These are phyloP conservation scores for Eucera pruinosa DNA, from an alignment of 2,888 invertebrate species.

Conservation along the genomic window DNA sequence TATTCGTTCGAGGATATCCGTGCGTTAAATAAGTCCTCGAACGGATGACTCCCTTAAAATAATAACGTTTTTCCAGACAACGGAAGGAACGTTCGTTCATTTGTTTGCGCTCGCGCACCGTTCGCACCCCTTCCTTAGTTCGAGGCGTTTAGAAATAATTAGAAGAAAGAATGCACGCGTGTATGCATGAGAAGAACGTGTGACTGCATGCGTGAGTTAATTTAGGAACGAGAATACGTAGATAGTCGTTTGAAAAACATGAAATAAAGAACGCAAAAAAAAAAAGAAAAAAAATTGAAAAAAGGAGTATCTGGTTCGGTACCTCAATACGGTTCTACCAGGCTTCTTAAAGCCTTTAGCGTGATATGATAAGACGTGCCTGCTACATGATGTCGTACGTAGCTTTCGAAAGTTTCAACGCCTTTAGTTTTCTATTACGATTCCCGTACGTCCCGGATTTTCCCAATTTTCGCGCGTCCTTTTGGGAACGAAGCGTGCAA, in stretches of 20 bases:
- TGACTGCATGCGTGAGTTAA: conserved; percentile 30
- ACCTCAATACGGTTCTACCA: conserved; percentile 74
- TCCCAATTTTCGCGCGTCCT: conserved; percentile 62
- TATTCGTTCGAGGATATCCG: conserved; percentile 37
- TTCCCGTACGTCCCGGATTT: conserved; percentile 63
- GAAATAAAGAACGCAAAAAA: conserved; percentile 38
- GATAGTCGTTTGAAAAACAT: conserved; percentile 59
- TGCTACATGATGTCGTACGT: conserved; percentile 81
- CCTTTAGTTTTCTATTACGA: conserved; percentile 80
- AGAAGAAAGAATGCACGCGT: conserved; percentile 32
- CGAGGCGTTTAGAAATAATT: conserved; percentile 47
- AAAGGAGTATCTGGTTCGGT: conserved; percentile 62
- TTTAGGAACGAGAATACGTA: conserved; percentile 26
- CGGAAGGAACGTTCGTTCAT: conserved; percentile 28
- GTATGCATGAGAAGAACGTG: conserved; percentile 30
- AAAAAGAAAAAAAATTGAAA: conserved; percentile 31
- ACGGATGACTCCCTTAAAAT: not conserved
- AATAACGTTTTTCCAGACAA: conserved; percentile 14
- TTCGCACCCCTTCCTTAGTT: conserved; percentile 62
- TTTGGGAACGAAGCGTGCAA: conserved; percentile 36
- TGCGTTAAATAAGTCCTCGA: conserved; percentile 45
- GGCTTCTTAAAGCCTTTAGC: conserved; percentile 78
- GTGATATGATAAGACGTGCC: conserved; percentile 84
- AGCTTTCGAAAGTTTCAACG: conserved; percentile 73
- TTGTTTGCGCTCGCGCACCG: conserved; percentile 60